Base-by-base conservation (phyloP, 2,888 invertebrate genomes). In the Drosophila niveifrons region DNA sequence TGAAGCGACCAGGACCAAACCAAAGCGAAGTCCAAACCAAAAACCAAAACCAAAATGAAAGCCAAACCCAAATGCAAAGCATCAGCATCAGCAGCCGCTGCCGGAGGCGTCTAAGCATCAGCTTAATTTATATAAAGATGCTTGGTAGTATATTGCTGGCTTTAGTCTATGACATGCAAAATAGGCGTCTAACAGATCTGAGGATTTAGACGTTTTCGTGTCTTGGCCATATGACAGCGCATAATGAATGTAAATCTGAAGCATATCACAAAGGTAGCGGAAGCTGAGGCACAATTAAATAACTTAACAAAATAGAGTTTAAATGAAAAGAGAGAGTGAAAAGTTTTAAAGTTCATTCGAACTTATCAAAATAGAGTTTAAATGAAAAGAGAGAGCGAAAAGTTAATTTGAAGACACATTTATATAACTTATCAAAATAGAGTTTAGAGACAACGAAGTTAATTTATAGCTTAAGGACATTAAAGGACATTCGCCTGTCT, bases 131-230 rank as follows among this genome's bases (percentile, higher is more conserved):
- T 46, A 62, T 55, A 62, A 41, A 53, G 48, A 46, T 17, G 55
- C 28, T 34, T 41, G 41, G 51, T 23, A 48, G 51, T 23, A 48
- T 58, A 29, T 53, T 57, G 44, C 47, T 7, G 41, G 62, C 65
- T 46, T 63, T 62, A 29, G 41, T 48, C 51, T 61, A 72, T 75
- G 72, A 69, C 77, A 77, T 77, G 73, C 73, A 77, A 77, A 75
- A 66, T 73, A 73, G 73, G 17, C 51, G 29, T 59, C 48, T 57
- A 56, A 69, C 72, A 72, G 68, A 75, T 61, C 61, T 53, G 29
- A 9, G 61, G 56, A 72, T 44, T 67, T 64, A 31, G 29, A 15
- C 47, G 31, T 17, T 47, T 39, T 39, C 43, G 34, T 29, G 31
- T 47, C 55, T 13, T n/a, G 44, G 4, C 7, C 41, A 11, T 43